Evolutionary conservation across 2,797 vertebrate genomes (phyloP), one percentile per base, ranked within the genome.

Genomic region (Chanos chanos): DNA sequence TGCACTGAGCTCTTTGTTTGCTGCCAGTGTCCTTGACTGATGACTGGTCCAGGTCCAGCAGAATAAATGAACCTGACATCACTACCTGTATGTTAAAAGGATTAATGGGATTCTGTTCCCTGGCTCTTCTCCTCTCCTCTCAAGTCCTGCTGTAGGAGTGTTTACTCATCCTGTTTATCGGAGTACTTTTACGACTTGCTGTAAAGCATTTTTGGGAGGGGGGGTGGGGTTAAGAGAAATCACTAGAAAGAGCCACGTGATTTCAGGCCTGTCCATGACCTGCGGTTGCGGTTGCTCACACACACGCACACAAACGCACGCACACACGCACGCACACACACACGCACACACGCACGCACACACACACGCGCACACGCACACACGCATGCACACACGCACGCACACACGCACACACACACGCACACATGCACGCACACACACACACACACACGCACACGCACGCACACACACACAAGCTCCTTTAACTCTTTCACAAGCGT

Each of bases 1-100:
- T 22, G 37, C 44, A 69, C 52, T 69, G 45, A 33, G 37, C 43
- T 33, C 31, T 51, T 52, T 65, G 39, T 64, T 60, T 61, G 19
- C 27, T 37, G 41, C 5, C 36, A 33, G 30, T 36, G 12, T 16
- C 36, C 12, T 51, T 48, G 40, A 47, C 5, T 25, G 45, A n/a
- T 37, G 48, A 22, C 10, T 15, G 25, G 2, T 4, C 48, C 41
- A 68, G 61, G 61, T 51, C 64, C 21, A 28, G 28, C 37, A 22
- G 6, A 27, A 28, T 55, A 18, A 43, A 60, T 45, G 19, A 40
- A 59, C 31, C 60, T 50, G 49, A 61, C 5, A 13, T 60, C 27
- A 67, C 22, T 19, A 18, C 16, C 10, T 21, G 52, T 25, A 13
- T 13, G 7, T 24, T 7, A 36, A 40, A 37, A 13, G 6, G 33